phyloP scores from a whole-genome alignment of 1,140 invertebrate genomes.

The Pogonomyrmex californicus region DNA sequence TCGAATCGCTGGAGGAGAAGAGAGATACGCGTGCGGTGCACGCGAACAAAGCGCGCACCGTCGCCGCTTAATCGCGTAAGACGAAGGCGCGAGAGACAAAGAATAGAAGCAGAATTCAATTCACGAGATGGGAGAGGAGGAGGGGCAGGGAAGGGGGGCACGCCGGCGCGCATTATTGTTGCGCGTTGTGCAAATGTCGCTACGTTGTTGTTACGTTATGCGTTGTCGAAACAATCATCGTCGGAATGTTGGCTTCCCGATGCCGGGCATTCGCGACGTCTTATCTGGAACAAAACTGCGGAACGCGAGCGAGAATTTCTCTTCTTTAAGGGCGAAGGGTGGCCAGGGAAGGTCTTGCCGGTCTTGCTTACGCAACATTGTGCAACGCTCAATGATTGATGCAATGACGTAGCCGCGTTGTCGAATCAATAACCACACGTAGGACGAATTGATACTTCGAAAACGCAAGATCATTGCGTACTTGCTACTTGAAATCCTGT shows the following conservation, averaged over 20 bases:
- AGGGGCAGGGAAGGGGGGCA: neutral
- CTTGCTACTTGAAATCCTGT: neutral
- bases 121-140: neutral
- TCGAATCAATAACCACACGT: neutral
- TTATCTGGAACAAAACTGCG: constrained; percentile 39
- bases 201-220: neutral
- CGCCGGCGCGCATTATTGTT: constrained; percentile 8
- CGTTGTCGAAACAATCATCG: constrained; percentile 17
- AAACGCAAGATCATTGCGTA: neutral
- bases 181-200: constrained; percentile 5
- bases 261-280: constrained; percentile 4
- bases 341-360: neutral
- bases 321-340: constrained; percentile 47
- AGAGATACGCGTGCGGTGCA: constrained; percentile 17
- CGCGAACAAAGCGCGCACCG: constrained; percentile 29
- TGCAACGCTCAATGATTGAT: constrained; percentile 58
- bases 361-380: constrained; percentile 53
- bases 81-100: neutral
- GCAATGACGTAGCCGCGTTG: constrained; percentile 27
- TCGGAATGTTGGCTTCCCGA: constrained; percentile 19
- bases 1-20: constrained; percentile 26
- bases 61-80: constrained; percentile 35
- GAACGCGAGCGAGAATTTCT: constrained; percentile 43
- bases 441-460: constrained; percentile 3
- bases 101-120: constrained; percentile 31